Evolutionary conservation across 2,113 vertebrate species (phyloP).

Genomic region (Larimichthys crocea): DNA sequence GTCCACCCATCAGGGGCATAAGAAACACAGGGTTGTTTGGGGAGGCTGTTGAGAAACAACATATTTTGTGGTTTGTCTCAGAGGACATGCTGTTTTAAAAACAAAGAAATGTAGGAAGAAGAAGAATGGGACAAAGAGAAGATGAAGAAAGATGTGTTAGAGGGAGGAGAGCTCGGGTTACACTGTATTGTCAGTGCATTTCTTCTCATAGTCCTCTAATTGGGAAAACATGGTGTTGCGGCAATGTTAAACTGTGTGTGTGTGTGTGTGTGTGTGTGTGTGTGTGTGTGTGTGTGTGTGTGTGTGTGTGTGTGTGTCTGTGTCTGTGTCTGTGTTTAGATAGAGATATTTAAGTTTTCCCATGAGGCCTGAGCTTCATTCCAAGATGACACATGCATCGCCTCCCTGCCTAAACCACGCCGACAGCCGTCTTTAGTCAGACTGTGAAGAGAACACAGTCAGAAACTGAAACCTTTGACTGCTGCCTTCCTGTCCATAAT

Average conservation of each 20-base stretch:
- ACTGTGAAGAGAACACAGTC: background rate
- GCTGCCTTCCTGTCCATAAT: background rate
- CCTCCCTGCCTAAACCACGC: background rate
- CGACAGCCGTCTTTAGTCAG: background rate
- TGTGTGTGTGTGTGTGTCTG: background rate
- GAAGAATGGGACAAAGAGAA: background rate
- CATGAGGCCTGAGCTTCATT: background rate
- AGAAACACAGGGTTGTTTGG: background rate
- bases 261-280: background rate
- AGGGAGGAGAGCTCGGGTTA: conserved; percentile 12
- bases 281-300: background rate
- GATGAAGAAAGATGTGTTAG: background rate
- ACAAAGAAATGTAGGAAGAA: background rate
- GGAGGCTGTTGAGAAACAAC: background rate
- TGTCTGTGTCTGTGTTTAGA: background rate
- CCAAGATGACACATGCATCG: background rate
- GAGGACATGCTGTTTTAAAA: background rate
- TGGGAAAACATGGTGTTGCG: conserved; percentile 35
- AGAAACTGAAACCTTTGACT: background rate
- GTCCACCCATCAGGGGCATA: background rate
- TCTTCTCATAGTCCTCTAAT: conserved; percentile 31
- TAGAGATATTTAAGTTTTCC: background rate
- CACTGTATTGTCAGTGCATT: conserved; percentile 5
- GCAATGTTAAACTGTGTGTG: background rate
- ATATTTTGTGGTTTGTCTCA: background rate